These are phyloP conservation scores for Anguilla japonica DNA, from an alignment of 2,113 vertebrate species.

Conservation along the genomic window DNA sequence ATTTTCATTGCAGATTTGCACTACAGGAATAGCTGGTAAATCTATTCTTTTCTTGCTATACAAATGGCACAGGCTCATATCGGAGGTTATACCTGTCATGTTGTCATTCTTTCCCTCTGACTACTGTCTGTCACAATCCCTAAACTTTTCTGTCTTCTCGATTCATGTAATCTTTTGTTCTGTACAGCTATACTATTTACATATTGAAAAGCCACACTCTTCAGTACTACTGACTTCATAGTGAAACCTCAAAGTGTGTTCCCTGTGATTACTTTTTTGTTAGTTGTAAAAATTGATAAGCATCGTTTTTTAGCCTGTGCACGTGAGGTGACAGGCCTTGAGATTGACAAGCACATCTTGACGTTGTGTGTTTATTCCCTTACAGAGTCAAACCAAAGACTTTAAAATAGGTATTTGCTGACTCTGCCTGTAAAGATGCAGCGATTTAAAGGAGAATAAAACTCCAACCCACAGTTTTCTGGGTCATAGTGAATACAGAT, in stretches of 20 bases:
- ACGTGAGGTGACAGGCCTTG: background rate
- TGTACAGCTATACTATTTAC: background rate
- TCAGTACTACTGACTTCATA: background rate
- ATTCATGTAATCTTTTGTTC: background rate
- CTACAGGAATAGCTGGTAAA: background rate
- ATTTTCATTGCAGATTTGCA: background rate
- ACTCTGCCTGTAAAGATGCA: background rate
- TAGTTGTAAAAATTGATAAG: background rate
- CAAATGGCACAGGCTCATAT: background rate
- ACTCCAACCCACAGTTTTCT: background rate
- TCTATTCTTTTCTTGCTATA: background rate
- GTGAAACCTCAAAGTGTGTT: background rate
- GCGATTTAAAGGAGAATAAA: background rate
- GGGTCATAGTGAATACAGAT: background rate
- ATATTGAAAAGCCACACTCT: background rate
- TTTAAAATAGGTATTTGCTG: background rate
- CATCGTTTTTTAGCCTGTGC: background rate
- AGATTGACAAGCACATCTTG: background rate
- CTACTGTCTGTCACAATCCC: background rate
- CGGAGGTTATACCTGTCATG: background rate
- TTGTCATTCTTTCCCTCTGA: background rate
- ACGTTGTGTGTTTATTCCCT: background rate
- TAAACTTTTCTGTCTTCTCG: background rate
- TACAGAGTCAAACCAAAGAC: slow-evolving; percentile 1
- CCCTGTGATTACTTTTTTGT: background rate